Evolutionary conservation across 2,113 vertebrate species (phyloP).

Genomic region (Scortum barcoo): DNA sequence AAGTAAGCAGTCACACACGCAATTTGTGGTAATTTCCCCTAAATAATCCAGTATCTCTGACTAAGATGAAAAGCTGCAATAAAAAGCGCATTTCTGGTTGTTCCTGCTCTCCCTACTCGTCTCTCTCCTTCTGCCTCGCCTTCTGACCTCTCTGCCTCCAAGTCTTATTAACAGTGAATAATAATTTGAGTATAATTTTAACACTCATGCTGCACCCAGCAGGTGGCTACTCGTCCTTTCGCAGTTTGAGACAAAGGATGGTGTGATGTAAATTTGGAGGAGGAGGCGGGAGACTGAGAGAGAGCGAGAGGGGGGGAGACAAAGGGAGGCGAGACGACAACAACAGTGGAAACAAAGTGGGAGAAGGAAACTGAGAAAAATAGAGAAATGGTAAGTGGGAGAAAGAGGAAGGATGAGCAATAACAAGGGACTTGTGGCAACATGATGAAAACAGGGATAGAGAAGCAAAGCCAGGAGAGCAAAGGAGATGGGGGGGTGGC

Average conservation of each 20-base stretch:
- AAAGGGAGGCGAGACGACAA: constrained; percentile 5
- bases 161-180: constrained; percentile 65
- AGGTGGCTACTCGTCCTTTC: constrained; percentile 58
- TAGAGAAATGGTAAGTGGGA: constrained; percentile 38
- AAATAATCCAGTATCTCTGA: constrained; percentile 31
- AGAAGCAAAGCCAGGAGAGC: constrained; percentile 29
- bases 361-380: constrained; percentile 23
- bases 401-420: constrained; percentile 35
- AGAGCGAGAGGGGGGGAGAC: background rate
- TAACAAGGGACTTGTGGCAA: constrained; percentile 28
- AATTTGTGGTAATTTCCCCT: constrained; percentile 37
- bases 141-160: constrained; percentile 59
- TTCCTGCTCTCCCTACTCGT: constrained; percentile 18
- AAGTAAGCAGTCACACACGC: background rate
- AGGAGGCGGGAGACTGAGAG: constrained; percentile 11
- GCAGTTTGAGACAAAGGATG: constrained; percentile 63
- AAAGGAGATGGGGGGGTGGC: constrained; percentile 2
- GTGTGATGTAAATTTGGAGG: constrained; percentile 51
- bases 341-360: constrained; percentile 18
- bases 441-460: constrained; percentile 45
- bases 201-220: constrained; percentile 58
- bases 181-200: constrained; percentile 64
- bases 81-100: constrained; percentile 36
- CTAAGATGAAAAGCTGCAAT: constrained; percentile 54
- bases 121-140: constrained; percentile 30